Evolutionary conservation across 2,113 vertebrate species (phyloP).

Genomic region (Corythoichthys haematopterus): DNA sequence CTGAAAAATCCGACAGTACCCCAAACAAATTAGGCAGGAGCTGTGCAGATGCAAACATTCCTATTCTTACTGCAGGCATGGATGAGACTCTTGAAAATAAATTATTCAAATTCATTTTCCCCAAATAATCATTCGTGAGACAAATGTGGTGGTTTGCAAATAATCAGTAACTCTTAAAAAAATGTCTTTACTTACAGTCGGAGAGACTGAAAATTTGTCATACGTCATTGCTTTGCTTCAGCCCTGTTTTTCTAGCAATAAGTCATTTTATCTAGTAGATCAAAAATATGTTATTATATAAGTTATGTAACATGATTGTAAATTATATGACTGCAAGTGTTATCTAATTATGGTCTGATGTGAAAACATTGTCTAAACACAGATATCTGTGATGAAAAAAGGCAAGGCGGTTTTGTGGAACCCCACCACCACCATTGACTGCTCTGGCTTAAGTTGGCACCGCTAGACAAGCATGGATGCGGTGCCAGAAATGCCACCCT

Average conservation of each 20-base stretch:
- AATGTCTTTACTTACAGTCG: neutral
- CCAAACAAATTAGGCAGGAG: conserved; percentile 49
- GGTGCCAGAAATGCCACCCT: conserved; percentile 51
- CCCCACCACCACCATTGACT: conserved; percentile 43
- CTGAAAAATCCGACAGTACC: conserved; percentile 52
- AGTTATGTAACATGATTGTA: neutral
- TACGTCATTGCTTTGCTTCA: neutral
- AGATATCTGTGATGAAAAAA: conserved; percentile 30
- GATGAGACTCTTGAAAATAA: neutral
- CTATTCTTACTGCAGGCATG: neutral
- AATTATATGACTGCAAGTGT: neutral
- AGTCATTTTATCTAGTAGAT: neutral
- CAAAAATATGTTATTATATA: neutral
- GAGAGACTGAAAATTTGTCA: neutral
- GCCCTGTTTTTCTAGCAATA: neutral
- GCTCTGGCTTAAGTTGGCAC: conserved; percentile 55
- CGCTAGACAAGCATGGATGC: conserved; percentile 44
- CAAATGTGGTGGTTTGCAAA: neutral
- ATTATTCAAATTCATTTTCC: neutral
- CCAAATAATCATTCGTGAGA: neutral
- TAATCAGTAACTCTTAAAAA: neutral
- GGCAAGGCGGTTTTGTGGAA: conserved; percentile 35
- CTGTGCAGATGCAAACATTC: conserved; percentile 26
- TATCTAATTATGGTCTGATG: conserved; percentile 6
- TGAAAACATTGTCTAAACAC: conserved; percentile 25